Evolutionary conservation across 2,888 invertebrate species (phyloP).

Genomic region (Ariolimax columbianus): DNA sequence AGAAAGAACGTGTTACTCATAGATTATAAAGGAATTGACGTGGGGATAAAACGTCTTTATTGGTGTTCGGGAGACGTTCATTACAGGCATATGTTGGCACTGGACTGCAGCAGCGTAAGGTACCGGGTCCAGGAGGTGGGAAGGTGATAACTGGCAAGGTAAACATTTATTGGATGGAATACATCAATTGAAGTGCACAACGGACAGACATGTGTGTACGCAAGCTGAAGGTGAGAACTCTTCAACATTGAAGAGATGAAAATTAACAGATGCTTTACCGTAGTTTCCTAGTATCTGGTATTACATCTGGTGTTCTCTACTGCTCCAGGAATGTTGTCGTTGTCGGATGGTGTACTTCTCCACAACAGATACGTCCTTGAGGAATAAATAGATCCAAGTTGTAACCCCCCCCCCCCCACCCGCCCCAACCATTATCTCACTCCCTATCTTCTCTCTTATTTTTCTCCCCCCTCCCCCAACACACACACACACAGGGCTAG

Average conservation of each 20-base stretch:
- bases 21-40: no score
- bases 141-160: background rate
- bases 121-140: background rate
- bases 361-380: background rate
- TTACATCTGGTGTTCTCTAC: background rate
- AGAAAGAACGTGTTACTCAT: no score
- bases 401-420: no score
- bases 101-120: no score
- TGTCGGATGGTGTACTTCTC: background rate
- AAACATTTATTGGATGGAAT: background rate
- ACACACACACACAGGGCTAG: no score
- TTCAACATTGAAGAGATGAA: background rate
- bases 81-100: background rate
- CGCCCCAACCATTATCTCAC: no score
- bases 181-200: background rate
- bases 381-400: no score
- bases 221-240: background rate
- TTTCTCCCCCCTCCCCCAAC: no score
- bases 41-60: no score
- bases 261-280: background rate
- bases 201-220: background rate
- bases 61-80: no score
- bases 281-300: background rate
- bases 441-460: no score
- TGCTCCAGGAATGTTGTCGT: background rate